phyloP scores from a whole-genome alignment of 1,140 invertebrate species.

The Drosophila hydei region DNA sequence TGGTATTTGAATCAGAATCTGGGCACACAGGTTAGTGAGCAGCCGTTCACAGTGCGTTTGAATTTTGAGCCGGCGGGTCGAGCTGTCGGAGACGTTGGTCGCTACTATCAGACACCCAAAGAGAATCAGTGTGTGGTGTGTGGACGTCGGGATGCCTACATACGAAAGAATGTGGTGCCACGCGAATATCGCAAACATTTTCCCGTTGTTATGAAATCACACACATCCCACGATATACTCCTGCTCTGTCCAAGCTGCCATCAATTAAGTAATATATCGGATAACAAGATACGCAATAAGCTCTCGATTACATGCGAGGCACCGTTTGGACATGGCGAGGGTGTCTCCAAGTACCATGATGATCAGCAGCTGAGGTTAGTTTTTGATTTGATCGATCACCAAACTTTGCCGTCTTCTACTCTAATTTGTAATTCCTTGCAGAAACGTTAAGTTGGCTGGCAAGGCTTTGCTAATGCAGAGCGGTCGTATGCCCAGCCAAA shows the following conservation, averaged over 20 bases:
- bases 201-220: slow-evolving; percentile 92
- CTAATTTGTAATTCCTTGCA: slow-evolving; percentile 51
- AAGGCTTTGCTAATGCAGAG: slow-evolving; percentile 86
- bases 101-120: slow-evolving; percentile 90
- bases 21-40: slow-evolving; percentile 86
- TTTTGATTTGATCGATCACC: neutral
- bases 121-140: slow-evolving; percentile 94
- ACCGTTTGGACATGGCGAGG: slow-evolving; percentile 84
- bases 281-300: slow-evolving; percentile 87
- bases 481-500: slow-evolving; percentile 85
- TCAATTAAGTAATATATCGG: slow-evolving; percentile 88
- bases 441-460: slow-evolving; percentile 88
- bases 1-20: slow-evolving; percentile 91
- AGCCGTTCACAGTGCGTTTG: slow-evolving; percentile 90
- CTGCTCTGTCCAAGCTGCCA: slow-evolving; percentile 91
- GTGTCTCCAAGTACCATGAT: slow-evolving; percentile 73
- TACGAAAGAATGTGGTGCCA: slow-evolving; percentile 93
- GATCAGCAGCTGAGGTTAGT: slow-evolving; percentile 67
- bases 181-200: slow-evolving; percentile 93
- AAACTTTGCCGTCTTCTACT: neutral
- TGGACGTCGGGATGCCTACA: slow-evolving; percentile 88
- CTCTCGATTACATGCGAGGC: slow-evolving; percentile 88
- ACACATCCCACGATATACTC: slow-evolving; percentile 93
- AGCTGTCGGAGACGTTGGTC: slow-evolving; percentile 88
- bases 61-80: slow-evolving; percentile 93